phyloP scores from a whole-genome alignment of 2,888 invertebrate species.

The Thymelicus lineola region DNA sequence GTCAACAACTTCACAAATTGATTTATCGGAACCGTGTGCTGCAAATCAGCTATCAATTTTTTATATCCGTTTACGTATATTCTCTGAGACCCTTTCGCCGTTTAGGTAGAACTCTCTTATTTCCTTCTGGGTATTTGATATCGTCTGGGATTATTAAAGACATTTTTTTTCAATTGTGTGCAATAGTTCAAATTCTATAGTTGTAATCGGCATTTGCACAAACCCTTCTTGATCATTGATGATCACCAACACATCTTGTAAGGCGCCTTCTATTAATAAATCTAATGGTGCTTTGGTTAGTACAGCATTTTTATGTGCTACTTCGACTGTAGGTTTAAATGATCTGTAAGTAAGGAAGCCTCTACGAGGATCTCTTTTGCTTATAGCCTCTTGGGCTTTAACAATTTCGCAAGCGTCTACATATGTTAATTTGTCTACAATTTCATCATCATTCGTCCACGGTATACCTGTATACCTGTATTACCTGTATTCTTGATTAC shows the following conservation, averaged over 20 bases:
- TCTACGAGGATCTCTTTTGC: not conserved
- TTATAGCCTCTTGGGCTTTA: not conserved
- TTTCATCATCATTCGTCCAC: not conserved
- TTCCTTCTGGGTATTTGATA: constrained; percentile 1
- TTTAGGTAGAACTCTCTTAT: constrained; percentile 18
- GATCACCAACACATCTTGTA: too few relatives aligned
- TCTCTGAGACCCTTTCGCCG: too few relatives aligned
- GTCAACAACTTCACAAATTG: not conserved
- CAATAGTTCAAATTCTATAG: not conserved
- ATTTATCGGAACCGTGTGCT: not conserved
- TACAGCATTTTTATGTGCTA: too few relatives aligned
- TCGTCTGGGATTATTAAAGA: not conserved
- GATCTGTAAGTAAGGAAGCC: not conserved
- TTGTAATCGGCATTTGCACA: not conserved
- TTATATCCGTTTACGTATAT: not conserved
- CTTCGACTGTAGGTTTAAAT: not conserved
- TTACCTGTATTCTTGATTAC: too few relatives aligned
- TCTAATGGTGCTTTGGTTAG: not conserved
- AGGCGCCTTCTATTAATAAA: too few relatives aligned
- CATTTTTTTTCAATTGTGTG: not conserved
- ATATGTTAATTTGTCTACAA: not conserved
- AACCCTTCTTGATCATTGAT: constrained; percentile 17
- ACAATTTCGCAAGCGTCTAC: not conserved
- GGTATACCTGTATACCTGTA: too few relatives aligned
- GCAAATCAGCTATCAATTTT: constrained; percentile 5